Base-by-base conservation (phyloP, 2,797 vertebrate genomes). In the Phalloptychus januarius region DNA sequence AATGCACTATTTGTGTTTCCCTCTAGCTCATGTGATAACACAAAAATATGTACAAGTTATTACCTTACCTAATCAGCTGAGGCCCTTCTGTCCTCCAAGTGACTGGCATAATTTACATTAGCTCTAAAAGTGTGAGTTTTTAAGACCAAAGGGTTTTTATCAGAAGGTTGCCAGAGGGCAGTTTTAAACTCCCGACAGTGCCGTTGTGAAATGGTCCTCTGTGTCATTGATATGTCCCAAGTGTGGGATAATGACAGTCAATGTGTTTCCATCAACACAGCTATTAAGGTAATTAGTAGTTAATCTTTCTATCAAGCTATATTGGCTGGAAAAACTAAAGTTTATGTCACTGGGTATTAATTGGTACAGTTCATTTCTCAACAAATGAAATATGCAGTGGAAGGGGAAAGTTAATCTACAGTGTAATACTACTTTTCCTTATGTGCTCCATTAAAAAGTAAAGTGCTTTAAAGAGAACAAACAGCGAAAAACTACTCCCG, bases 171-270 rank as follows among this genome's bases (percentile, higher is more conserved):
- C 36, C 36, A 38, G 36, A 67, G 63, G 20, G 36, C 63, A 8
- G 31, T 4, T 63, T 63, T 63, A n/a, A 63, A 63, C 18, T 63
- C 61, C 63, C 18, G 11, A 25, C 36, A 23, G 36, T 69, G 42
- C 74, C 75, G 42, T 75, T 81, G 76, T 85, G 70, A 89, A 89
- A 79, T 75, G 71, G 70, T 79, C 71, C 40, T 76, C 65, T 73
- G 76, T 77, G 71, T 78, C 74, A 71, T 65, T 50, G 73, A 81
- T 76, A 69, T 82, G 75, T 91, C 82, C 81, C 80, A 71, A 31
- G 78, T 74, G 80, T n/a, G 12, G 69, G 72, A 85, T 89, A 88
- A 87, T 87, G 83, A 85, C 79, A 91, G 82, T 89, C 83, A 44
- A 82, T 86, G 82, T 72, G 80, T 83, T 87, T 88, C 87, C 76